Conservation (phyloP, 2,797 vertebrate species). For the Lagorchestes hirsutus region DNA sequence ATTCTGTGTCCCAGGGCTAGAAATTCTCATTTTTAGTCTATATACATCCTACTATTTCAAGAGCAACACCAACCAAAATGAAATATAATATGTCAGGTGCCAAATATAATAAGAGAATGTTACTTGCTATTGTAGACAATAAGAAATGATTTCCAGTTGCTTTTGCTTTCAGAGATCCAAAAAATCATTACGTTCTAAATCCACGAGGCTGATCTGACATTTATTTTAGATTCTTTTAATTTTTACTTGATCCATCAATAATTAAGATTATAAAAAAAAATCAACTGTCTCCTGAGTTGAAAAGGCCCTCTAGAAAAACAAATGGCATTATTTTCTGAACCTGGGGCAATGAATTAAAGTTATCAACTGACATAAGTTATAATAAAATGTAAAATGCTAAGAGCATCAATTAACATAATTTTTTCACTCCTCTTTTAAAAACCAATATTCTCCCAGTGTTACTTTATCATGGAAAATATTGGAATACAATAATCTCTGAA, state of each 20-base stretch:
- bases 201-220: conserved; percentile 50
- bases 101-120: conserved; percentile 70
- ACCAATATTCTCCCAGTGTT: background rate
- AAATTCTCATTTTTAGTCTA: conserved; percentile 73
- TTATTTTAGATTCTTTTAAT: conserved; percentile 67
- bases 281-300: conserved; percentile 41
- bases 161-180: conserved; percentile 77
- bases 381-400: conserved; percentile 25
- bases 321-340: conserved; percentile 72
- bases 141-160: conserved; percentile 75
- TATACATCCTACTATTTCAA: conserved; percentile 74
- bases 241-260: conserved; percentile 74
- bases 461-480: background rate
- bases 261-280: conserved; percentile 56
- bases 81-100: conserved; percentile 77
- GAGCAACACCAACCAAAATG: conserved; percentile 71
- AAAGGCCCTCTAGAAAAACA: conserved; percentile 66
- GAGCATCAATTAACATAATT: conserved; percentile 55
- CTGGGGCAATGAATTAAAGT: conserved; percentile 43
- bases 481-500: background rate
- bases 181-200: conserved; percentile 62
- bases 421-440: conserved; percentile 35
- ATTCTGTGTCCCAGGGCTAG: conserved; percentile 62
- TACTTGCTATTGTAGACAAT: conserved; percentile 71
- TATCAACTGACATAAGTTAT: background rate